Base-by-base conservation (phyloP, 2,797 vertebrate species). In the Aselliscus stoliczkanus region DNA sequence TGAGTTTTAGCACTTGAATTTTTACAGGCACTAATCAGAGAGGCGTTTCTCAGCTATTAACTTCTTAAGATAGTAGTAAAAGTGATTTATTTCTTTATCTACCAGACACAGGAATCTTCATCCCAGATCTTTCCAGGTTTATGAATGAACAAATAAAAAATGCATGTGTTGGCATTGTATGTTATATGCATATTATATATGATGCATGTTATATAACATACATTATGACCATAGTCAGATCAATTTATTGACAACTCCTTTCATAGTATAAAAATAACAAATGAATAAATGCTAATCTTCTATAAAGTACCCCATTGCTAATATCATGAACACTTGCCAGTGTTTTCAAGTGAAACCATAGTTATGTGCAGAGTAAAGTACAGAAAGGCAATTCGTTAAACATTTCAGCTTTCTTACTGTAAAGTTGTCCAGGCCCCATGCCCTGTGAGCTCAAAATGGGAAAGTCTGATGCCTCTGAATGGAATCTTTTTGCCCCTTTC, bases 401-500 rank as follows among this genome's bases (percentile, higher is more conserved):
- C 67, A 37, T 31, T 42, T 76, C 14, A 64, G 1, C 81, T 37
- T 29, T 90, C 62, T 80, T 75, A 56, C 31, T 77, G 4, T 27
- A 42, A 88, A 81, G 2, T 76, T 77, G n/a, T 72, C n/a, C 84
- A 92, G 75, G 9, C 31, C 34, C 2, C 12, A 5, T 90, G 7
- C 47, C 76, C 60, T 86, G 37, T 69, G 44, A 82, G 17, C 76
- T 87, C 37, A 44, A 89, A 23, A n/a, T 62, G 27, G 21, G 42
- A 81, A 58, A 27, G 3, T 60, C 42, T n/a, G 15, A 39, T 67
- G 25, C 42, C 23, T 87, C 88, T 96, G 42, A 97, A 70, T 65
- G 47, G 69, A 86, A 7, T 73, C 62, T 97, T 62, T 97, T 62
- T 97, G 25, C 94, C 73, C 44, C 21, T 97, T 90, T 23, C 23